A percentile compares a stretch with the other conserved stretches of the same genome.
phyloP scores from a whole-genome alignment of 2,888 invertebrate genomes.

The Calliopum simillimum region DNA sequence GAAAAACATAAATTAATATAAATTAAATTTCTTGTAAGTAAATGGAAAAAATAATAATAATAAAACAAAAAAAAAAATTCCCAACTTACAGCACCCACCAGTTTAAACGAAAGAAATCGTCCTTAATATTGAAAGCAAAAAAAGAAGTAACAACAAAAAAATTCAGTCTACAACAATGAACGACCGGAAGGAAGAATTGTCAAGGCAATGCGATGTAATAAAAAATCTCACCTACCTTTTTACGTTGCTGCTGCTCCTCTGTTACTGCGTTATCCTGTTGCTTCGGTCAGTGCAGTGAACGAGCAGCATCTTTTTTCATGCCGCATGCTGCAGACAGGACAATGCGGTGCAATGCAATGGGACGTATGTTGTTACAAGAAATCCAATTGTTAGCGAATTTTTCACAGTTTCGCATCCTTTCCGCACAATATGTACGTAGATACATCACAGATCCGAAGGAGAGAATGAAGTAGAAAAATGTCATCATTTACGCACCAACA shows the following conservation, averaged over 20 bases:
- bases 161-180: slow-evolving; percentile 37
- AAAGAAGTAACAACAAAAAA: slow-evolving; percentile 31
- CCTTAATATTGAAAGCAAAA: no score
- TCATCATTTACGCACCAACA: background rate
- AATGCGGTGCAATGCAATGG: background rate
- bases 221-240: slow-evolving; percentile 26
- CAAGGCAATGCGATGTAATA: slow-evolving; percentile 28
- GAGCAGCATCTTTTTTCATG: background rate
- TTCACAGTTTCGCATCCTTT: slow-evolving; percentile 29
- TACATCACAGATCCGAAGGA: background rate
- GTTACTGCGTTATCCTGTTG: slow-evolving; percentile 29
- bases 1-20: no score
- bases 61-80: no score
- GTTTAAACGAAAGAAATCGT: no score
- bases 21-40: no score
- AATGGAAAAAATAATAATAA: no score
- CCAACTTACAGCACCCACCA: no score
- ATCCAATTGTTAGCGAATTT: slow-evolving; percentile 35
- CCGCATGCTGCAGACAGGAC: background rate
- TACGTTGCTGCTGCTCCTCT: slow-evolving; percentile 10
- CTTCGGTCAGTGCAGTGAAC: slow-evolving; percentile 7
- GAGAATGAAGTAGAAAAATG: background rate
- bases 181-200: slow-evolving; percentile 33
- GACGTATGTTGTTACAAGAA: slow-evolving; percentile 9
- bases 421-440: no score